phyloP scores from a whole-genome alignment of 2,113 vertebrate species.

The Ursus arctos region DNA sequence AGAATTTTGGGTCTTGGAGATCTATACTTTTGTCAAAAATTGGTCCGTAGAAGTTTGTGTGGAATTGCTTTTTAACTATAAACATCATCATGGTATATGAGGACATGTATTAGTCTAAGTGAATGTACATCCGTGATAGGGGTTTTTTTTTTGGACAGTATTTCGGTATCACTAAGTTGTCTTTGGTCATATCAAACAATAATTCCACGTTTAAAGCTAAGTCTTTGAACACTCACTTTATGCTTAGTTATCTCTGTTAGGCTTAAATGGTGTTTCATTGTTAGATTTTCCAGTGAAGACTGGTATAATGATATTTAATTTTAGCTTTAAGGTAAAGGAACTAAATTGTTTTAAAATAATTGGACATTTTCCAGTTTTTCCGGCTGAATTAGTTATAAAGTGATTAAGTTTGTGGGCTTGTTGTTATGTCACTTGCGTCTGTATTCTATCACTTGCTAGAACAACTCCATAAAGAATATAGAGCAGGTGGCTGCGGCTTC shows the following conservation, averaged over 20 bases:
- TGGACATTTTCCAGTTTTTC: constrained; percentile 48
- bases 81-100: background rate
- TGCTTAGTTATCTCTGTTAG: constrained; percentile 33
- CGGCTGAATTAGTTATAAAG: constrained; percentile 7
- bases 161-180: constrained; percentile 19
- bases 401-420: constrained; percentile 32
- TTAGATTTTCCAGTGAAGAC: constrained; percentile 11
- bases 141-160: background rate
- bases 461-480: constrained; percentile 8
- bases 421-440: constrained; percentile 25
- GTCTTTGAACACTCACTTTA: constrained; percentile 40
- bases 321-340: constrained; percentile 57
- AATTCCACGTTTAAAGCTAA: constrained; percentile 54
- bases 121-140: background rate
- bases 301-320: constrained; percentile 60
- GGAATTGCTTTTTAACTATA: constrained; percentile 55
- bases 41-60: constrained; percentile 40
- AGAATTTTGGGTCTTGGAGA: constrained; percentile 34
- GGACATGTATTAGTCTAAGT: constrained; percentile 57
- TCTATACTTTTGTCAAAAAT: constrained; percentile 18
- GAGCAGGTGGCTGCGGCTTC: constrained; percentile 9
- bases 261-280: constrained; percentile 49
- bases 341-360: constrained; percentile 57
- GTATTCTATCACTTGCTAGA: background rate
- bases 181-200: constrained; percentile 52